These are phyloP conservation scores for Cassiopea xamachana DNA, from an alignment of 30 jellyfish, hydroid and myxozoan genomes.

Conservation along the genomic window DNA sequence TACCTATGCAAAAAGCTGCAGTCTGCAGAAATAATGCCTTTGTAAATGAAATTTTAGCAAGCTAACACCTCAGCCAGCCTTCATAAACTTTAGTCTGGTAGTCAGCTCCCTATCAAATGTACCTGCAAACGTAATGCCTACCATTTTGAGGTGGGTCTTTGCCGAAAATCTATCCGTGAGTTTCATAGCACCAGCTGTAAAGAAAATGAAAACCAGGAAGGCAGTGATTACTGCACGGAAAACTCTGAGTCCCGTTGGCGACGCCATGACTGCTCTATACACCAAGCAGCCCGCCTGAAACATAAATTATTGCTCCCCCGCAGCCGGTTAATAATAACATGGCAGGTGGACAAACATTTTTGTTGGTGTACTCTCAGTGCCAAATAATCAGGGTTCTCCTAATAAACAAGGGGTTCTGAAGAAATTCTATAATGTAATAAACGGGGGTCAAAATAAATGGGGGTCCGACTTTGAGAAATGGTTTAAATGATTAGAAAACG, in stretches of 20 bases:
- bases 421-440: too few species aligned
- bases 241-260: conserved; percentile 17
- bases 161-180: conserved; percentile 51
- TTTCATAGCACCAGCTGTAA: conserved; percentile 40
- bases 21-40: not conserved
- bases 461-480: too few species aligned
- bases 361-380: too few species aligned
- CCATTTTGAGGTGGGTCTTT: conserved; percentile 44
- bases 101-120: not conserved
- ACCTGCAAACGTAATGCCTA: not conserved
- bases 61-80: not conserved
- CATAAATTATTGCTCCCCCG: not conserved
- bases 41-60: not conserved
- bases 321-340: not conserved
- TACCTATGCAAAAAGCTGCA: too few species aligned
- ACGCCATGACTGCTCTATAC: conserved; percentile 19
- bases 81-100: not conserved
- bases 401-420: too few species aligned
- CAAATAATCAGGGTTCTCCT: too few species aligned
- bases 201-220: conserved; percentile 37
- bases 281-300: not conserved
- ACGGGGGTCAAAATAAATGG: too few species aligned
- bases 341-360: too few species aligned
- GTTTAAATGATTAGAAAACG: too few species aligned
- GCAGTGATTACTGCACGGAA: conserved; percentile 40